phyloP scores from a whole-genome alignment of 2,113 vertebrate genomes.

The Salvelinus fontinalis region DNA sequence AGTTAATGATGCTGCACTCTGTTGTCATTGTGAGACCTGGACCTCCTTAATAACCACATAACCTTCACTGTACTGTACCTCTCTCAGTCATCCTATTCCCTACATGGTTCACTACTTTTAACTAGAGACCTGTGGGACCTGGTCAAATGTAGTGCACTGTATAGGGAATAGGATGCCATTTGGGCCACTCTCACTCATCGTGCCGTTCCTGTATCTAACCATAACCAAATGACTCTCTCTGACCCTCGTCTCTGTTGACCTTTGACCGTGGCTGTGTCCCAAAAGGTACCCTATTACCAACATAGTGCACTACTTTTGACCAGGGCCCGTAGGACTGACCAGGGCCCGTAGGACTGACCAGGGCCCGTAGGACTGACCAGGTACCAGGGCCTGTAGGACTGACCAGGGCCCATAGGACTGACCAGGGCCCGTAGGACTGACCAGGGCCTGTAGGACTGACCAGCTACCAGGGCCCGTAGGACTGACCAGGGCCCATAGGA shows the following conservation, averaged over 20 bases:
- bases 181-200: not conserved
- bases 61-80: not conserved
- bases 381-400: too few relatives aligned
- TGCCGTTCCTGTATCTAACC: constrained; percentile 5
- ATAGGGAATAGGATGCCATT: too few relatives aligned
- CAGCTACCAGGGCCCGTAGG: too few relatives aligned
- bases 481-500: too few relatives aligned
- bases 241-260: not conserved
- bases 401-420: too few relatives aligned
- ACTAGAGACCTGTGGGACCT: not conserved
- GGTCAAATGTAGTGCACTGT: too few relatives aligned
- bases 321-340: too few relatives aligned
- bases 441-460: too few relatives aligned
- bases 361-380: too few relatives aligned
- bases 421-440: too few relatives aligned
- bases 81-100: not conserved
- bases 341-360: too few relatives aligned
- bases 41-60: not conserved
- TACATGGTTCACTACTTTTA: too few relatives aligned
- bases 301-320: not conserved
- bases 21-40: constrained; percentile 3
- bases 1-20: not conserved
- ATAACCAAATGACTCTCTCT: constrained; percentile 2
- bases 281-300: not conserved
- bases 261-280: not conserved